phyloP scores from a whole-genome alignment of 2,888 invertebrate species.

The Oscheius sp. region DNA sequence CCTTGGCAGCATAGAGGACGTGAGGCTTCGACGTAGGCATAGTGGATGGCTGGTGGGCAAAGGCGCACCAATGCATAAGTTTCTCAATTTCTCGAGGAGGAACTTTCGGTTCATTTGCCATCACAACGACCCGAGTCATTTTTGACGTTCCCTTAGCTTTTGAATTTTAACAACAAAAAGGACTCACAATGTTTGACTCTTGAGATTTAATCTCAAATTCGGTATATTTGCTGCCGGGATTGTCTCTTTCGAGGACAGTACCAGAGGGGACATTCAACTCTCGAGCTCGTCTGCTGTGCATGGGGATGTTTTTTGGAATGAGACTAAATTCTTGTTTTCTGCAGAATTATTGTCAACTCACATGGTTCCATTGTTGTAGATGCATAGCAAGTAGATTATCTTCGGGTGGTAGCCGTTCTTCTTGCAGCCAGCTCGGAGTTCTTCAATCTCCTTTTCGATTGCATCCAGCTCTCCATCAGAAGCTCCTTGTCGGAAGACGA shows the following conservation, averaged over 20 bases:
- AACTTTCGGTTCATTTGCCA: conserved; percentile 38
- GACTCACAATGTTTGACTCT: conserved; percentile 44
- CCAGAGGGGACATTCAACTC: conserved; percentile 46
- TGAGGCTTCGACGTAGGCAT: conserved; percentile 34
- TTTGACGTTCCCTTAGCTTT: conserved; percentile 42
- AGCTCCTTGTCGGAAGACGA: conserved; percentile 37
- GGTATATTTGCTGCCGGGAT: too few relatives aligned
- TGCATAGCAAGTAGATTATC: background rate
- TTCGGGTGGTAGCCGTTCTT: too few relatives aligned
- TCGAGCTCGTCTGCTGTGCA: too few relatives aligned
- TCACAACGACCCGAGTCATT: conserved; percentile 36
- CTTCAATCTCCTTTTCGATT: background rate
- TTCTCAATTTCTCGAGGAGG: conserved; percentile 37
- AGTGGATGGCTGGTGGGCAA: conserved; percentile 42
- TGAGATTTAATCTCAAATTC: conserved; percentile 50
- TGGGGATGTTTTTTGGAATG: too few relatives aligned
- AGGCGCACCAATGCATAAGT: conserved; percentile 35
- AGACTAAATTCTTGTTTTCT: too few relatives aligned
- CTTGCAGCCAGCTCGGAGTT: background rate
- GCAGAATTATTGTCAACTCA: background rate
- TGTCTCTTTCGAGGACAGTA: conserved; percentile 40
- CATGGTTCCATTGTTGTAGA: background rate
- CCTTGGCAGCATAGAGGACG: conserved; percentile 45
- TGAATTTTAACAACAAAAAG: background rate
- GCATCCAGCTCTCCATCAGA: conserved; percentile 37